Base-by-base conservation (phyloP, 2,888 invertebrate species). In the Cryptocephalus moraei region DNA sequence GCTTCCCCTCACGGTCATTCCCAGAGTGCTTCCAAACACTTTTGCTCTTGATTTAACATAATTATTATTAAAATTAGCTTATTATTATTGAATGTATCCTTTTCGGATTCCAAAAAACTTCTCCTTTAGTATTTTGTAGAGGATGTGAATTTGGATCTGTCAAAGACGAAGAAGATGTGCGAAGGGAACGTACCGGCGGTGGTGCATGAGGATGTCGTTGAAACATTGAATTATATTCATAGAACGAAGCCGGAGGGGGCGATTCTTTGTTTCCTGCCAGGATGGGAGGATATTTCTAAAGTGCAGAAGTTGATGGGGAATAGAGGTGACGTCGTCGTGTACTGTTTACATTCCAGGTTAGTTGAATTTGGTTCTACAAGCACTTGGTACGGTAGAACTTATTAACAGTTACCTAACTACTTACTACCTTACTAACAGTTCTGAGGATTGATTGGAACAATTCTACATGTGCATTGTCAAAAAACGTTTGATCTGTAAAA, bases 241-340 rank as follows among this genome's bases (percentile, higher is more conserved):
- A 64, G 60, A 9, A 72, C 63, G 0, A 76, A 80, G 57, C 70
- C 74, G 0, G 76, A 78, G 41, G 86, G 86, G 1, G 83, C 82
- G 1, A 83, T 87, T 56, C 69, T 87, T 42, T 82, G 81, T 39
- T 87, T 87, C 56, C 73, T 87, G 8, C 86, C 87, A 11, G 86
- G 86, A 10, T 86, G 87, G 86, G 70, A 75, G 2, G 84, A 86
- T 49, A 86, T 87, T 38, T 71, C 69, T 22, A 67, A 68, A 41
- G 68, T 82, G 0, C 71, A 74, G 43, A 68, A 67, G 11, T 42
- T 75, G n/a, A 51, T 64, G 43, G 58, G 56, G 4, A 14, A 32
- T 9, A 45, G 42, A 13, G 22, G 40, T 9, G 61, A 62, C 54
- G 45, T 61, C 49, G 48, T 46, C 6, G 58, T 67, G 1, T 49